Conservation (phyloP, 2,113 vertebrate species). For the Apodemus speciosus region DNA sequence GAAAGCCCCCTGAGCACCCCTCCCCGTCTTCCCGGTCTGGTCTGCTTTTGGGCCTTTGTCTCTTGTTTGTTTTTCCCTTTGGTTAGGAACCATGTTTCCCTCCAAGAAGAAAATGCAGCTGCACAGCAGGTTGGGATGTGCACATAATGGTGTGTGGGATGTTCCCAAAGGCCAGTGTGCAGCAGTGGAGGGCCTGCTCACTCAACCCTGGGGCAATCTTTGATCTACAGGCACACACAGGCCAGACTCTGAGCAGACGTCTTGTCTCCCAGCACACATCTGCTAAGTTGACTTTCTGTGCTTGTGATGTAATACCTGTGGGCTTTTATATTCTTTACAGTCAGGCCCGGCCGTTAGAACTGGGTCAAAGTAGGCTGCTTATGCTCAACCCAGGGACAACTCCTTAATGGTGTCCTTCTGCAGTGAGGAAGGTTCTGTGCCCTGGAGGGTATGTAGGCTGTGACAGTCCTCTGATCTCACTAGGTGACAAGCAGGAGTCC, state of each 20-base stretch:
- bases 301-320: neutral
- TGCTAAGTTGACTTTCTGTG: neutral
- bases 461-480: neutral
- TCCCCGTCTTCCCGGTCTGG: neutral
- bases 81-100: neutral
- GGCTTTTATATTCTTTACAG: neutral
- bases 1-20: neutral
- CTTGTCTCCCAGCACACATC: neutral
- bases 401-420: neutral
- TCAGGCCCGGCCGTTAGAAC: conserved; percentile 1
- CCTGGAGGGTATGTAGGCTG: neutral
- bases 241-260: neutral
- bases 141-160: conserved; percentile 4
- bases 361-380: neutral
- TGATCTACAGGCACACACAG: neutral
- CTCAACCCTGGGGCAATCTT: neutral
- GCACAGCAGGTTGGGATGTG: neutral
- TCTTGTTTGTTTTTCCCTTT: neutral
- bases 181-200: neutral
- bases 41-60: neutral
- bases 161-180: neutral
- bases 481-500: neutral
- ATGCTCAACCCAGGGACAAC: neutral
- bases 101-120: neutral
- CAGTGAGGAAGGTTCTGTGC: neutral